Evolutionary conservation across 2,888 invertebrate genomes (phyloP).

Genomic region (Rapana venosa): DNA sequence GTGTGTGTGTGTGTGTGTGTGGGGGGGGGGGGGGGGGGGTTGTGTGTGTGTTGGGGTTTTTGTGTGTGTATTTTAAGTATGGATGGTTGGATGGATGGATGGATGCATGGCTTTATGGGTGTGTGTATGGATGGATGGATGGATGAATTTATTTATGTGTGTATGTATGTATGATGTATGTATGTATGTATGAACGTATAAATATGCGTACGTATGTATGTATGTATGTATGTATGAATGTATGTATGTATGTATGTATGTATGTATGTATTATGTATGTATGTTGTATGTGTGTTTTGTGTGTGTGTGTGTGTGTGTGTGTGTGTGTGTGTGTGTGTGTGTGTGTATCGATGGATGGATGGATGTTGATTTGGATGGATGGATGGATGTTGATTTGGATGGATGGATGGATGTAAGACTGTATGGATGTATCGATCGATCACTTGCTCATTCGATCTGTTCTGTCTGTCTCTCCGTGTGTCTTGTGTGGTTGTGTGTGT

Average conservation of each 20-base stretch:
- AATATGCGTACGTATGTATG: neutral
- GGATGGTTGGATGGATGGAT: neutral
- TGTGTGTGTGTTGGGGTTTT: neutral
- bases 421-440: too few species aligned
- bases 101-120: neutral
- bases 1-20: constrained; percentile 8
- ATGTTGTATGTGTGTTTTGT: neutral
- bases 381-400: neutral
- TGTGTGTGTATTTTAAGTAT: neutral
- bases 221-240: neutral
- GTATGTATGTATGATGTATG: neutral
- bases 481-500: neutral
- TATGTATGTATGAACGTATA: neutral
- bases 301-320: constrained; percentile 1
- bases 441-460: too few species aligned
- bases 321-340: constrained; percentile 11
- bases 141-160: neutral
- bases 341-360: neutral
- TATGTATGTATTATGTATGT: neutral
- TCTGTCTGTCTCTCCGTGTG: neutral
- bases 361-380: neutral
- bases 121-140: neutral
- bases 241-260: neutral
- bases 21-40: neutral
- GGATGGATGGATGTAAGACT: too few species aligned